These are phyloP conservation scores for Ondatra zibethicus DNA, from an alignment of 2,113 vertebrate genomes.

Conservation along the genomic window DNA sequence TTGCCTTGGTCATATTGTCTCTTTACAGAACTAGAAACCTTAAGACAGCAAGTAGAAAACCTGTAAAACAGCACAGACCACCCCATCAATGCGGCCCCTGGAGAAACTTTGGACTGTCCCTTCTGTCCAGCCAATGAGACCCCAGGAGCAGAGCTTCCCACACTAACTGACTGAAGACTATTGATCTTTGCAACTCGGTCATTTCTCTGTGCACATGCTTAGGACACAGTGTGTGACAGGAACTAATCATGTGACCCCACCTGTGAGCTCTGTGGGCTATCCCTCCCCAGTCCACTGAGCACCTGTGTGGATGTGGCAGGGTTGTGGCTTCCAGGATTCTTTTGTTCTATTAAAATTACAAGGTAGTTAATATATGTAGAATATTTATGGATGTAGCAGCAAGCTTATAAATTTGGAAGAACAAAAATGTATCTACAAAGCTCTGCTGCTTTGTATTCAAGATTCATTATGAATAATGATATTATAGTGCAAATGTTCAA, in stretches of 20 bases:
- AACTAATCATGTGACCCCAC: neutral
- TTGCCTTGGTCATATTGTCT: no score
- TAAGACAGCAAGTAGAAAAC: no score
- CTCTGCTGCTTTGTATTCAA: neutral
- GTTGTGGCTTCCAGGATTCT: neutral
- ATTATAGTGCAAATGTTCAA: neutral
- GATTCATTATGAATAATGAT: neutral
- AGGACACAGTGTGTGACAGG: neutral
- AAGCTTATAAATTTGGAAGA: neutral
- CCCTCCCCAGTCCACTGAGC: neutral
- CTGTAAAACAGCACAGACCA: no score
- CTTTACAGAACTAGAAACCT: no score
- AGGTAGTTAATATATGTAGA: neutral
- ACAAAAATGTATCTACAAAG: neutral
- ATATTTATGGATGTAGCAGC: neutral
- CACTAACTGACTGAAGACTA: neutral
- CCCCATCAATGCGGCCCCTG: no score
- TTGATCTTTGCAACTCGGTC: neutral
- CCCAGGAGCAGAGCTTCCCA: neutral
- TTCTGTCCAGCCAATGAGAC: neutral
- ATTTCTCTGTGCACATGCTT: neutral
- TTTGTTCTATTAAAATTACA: neutral
- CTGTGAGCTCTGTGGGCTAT: neutral
- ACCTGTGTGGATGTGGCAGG: neutral
- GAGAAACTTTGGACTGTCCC: neutral